Base-by-base conservation (phyloP, 2,888 invertebrate genomes). In the Amphiduros pacificus region DNA sequence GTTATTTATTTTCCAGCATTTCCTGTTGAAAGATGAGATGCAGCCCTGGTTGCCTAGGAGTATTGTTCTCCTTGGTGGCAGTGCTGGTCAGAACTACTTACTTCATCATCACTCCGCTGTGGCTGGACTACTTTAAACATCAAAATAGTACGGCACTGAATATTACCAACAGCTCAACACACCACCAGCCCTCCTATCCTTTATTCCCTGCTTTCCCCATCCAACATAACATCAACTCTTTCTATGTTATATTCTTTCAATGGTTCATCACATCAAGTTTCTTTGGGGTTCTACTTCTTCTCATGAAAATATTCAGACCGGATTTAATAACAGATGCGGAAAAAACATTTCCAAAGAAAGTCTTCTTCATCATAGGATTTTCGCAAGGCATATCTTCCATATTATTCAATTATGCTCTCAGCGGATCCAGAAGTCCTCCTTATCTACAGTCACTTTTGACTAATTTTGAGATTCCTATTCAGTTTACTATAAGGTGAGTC, bases 341-440 rank as follows among this genome's bases (percentile, higher is more conserved):
- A 14, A 64, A 56, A 27, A 62, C 48, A 1, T 73, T 67, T 60
- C 66, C 69, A 9, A 73, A 72, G 59, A 36, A 41, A 40, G 49
- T 70, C 50, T 71, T 73, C 67, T 61, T 71, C 9, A 53, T 68
- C 28, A 71, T 72, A 48, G 75, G 75, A 22, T 51, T 69, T n/a
- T 60, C 70, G 24, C 71, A 72, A 54, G 69, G 72, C 1, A 28
- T 75, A n/a, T 70, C 75, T 0, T 65, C 69, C 2, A 55, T 74
- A 17, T 66, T 70, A 56, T 63, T 72, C 51, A 71, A 72, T 49
- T 74, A 68, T 63, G 68, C 74, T n/a, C 64, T 71, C 11, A 70
- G 71, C 53, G 75, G 75, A n/a, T 65, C 67, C 27, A 60, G 75
- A 28, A 75, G 74, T 41, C 71, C 75, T 6, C 74, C 74, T 1